A percentile compares a stretch with the other conserved stretches of the same genome.
Evolutionary conservation across 2,888 invertebrate genomes (phyloP).

Genomic region (Sericinus montela): DNA sequence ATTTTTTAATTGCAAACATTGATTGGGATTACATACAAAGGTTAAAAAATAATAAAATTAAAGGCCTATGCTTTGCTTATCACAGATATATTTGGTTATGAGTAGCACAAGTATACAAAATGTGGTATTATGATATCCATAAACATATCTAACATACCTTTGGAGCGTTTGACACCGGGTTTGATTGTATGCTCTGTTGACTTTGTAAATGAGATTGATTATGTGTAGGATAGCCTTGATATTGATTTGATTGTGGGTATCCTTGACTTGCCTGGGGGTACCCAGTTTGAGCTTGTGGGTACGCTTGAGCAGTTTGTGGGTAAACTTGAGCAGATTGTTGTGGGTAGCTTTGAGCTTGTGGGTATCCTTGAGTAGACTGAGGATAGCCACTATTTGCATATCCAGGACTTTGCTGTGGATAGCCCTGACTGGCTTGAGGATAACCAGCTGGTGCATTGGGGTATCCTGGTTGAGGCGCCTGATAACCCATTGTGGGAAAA

Average conservation of each 20-base stretch:
- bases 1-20: neutral
- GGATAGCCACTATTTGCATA: slow-evolving; percentile 25
- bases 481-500: slow-evolving; percentile 62
- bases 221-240: slow-evolving; percentile 46
- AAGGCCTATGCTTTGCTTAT: slow-evolving; percentile 52
- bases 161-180: slow-evolving; percentile 36
- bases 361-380: slow-evolving; percentile 16
- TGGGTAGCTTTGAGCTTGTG: slow-evolving; percentile 29
- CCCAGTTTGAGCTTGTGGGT: slow-evolving; percentile 31
- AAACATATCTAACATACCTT: slow-evolving; percentile 50
- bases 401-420: slow-evolving; percentile 25
- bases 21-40: slow-evolving; percentile 1
- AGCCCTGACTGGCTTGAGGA: slow-evolving; percentile 49
- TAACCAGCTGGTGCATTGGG: slow-evolving; percentile 45
- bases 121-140: slow-evolving; percentile 19
- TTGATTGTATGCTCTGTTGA: slow-evolving; percentile 47
- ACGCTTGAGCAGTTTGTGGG: slow-evolving; percentile 38
- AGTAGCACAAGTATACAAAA: slow-evolving; percentile 21
- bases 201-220: slow-evolving; percentile 39
- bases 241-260: slow-evolving; percentile 32
- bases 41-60: slow-evolving; percentile 22
- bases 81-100: slow-evolving; percentile 35
- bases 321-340: slow-evolving; percentile 32
- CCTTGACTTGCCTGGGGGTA: slow-evolving; percentile 39
- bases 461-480: slow-evolving; percentile 54